Conservation (phyloP, 2,797 vertebrate genomes). For the Aplochiton taeniatus region DNA sequence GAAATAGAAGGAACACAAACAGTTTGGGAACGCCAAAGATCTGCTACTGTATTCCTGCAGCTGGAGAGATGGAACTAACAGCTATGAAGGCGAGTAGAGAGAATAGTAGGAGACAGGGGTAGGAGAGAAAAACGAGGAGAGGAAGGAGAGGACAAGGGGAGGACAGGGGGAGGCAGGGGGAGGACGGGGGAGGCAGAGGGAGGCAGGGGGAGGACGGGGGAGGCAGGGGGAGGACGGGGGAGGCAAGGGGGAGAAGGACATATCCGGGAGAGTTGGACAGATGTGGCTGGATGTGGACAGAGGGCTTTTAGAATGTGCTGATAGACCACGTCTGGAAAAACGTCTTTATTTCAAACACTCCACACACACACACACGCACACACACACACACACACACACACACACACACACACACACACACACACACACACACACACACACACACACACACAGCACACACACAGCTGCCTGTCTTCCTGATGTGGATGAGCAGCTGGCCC, state of each 20-base stretch:
- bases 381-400: neutral
- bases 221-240: conserved; percentile 26
- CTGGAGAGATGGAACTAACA: neutral
- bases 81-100: conserved; percentile 21
- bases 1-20: too few relatives aligned
- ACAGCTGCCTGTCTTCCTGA: conserved; percentile 37
- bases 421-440: neutral
- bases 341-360: conserved; percentile 47
- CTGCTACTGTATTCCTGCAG: too few relatives aligned
- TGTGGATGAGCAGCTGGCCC: conserved; percentile 41
- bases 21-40: too few relatives aligned
- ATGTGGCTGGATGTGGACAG: conserved; percentile 51
- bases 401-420: conserved; percentile 8
- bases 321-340: conserved; percentile 39
- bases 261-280: conserved; percentile 13
- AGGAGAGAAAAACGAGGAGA: neutral
- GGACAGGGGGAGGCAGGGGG: conserved; percentile 16
- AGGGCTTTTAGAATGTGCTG: conserved; percentile 44
- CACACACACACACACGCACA: conserved; percentile 14
- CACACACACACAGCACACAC: neutral
- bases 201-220: neutral
- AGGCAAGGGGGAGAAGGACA: conserved; percentile 23
- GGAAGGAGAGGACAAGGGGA: conserved; percentile 13
- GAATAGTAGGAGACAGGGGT: conserved; percentile 3
- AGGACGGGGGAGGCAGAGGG: neutral